Evolutionary conservation across 2,113 vertebrate genomes (phyloP).

Genomic region (Pachycephala philippinensis): DNA sequence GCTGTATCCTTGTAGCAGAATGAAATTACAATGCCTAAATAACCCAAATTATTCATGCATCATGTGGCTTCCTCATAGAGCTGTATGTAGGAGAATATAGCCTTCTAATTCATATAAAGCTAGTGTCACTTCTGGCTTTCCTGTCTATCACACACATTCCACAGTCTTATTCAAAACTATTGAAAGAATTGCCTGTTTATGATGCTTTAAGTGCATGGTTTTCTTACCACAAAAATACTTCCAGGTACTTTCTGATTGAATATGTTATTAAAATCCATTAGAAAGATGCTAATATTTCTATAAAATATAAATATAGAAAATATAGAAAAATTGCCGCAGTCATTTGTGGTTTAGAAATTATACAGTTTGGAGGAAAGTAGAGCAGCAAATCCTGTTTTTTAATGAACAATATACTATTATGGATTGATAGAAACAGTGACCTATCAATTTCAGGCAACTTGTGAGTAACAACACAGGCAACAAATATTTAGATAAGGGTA

Average conservation of each 20-base stretch:
- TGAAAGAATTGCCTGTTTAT: not conserved
- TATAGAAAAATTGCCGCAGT: not conserved
- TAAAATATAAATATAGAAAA: not conserved
- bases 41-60: not conserved
- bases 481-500: not conserved
- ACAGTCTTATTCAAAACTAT: not conserved
- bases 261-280: not conserved
- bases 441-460: not conserved
- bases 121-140: not conserved
- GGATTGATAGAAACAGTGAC: not conserved
- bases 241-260: not conserved
- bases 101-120: not conserved
- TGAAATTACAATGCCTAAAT: not conserved
- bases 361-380: not conserved
- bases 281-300: not conserved
- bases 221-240: not conserved
- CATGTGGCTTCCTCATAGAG: not conserved
- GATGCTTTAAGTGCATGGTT: not conserved
- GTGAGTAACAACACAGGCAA: not conserved
- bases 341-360: not conserved
- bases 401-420: not conserved
- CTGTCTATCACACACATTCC: not conserved
- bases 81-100: not conserved
- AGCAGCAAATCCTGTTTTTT: not conserved
- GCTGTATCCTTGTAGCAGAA: not conserved